Conservation (phyloP, 2,113 vertebrate species). For the Dicentrarchus labrax region DNA sequence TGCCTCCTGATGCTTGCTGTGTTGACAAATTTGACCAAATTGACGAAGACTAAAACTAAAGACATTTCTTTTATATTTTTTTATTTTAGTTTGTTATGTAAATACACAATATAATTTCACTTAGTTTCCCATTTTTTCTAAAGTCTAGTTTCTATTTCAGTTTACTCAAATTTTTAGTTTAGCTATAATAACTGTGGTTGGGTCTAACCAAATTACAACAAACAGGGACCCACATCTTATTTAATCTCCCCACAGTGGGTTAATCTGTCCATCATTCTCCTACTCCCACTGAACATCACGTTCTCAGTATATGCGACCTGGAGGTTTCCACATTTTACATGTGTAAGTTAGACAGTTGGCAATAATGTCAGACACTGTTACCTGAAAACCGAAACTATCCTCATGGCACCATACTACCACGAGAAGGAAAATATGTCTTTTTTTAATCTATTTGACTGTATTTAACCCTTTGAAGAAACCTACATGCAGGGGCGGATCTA, state of each 20-base stretch:
- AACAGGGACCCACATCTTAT: background rate
- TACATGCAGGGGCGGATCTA: background rate
- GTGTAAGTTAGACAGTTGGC: background rate
- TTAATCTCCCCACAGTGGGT: no score
- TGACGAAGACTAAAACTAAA: no score
- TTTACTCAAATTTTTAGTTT: no score
- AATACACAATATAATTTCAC: no score
- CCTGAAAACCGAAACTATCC: conserved; percentile 16
- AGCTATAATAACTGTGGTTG: background rate
- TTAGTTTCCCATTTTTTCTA: no score
- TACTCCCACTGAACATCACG: background rate
- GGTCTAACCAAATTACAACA: background rate
- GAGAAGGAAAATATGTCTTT: conserved; percentile 13
- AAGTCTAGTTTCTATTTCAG: no score
- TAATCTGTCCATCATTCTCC: background rate
- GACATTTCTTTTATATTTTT: no score
- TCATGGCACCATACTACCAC: background rate
- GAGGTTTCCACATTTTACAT: background rate
- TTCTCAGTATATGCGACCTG: background rate
- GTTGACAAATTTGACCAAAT: no score
- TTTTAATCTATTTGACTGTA: background rate
- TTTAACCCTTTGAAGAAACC: background rate
- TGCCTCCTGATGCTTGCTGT: no score
- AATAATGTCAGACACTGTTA: no score
- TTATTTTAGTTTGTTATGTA: no score